A percentile compares a stretch with the other conserved stretches of the same genome.
phyloP scores from a whole-genome alignment of 2,113 vertebrate genomes.

The Semicossyphus pulcher region DNA sequence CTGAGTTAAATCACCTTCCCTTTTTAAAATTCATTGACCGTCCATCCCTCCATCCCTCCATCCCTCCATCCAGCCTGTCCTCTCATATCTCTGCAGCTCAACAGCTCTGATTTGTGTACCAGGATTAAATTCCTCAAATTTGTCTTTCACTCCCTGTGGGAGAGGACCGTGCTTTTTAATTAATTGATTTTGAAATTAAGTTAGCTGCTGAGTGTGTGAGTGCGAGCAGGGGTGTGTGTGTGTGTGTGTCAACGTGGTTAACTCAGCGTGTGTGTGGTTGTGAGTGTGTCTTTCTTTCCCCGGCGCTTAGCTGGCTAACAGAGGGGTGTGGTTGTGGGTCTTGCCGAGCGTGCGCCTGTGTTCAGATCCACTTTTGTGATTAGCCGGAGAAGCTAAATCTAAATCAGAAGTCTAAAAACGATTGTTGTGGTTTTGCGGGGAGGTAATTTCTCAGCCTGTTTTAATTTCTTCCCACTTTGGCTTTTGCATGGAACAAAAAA shows the following conservation, averaged over 20 bases:
- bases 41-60: conserved; percentile 23
- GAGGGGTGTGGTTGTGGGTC: conserved; percentile 35
- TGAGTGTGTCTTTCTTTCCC: conserved; percentile 12
- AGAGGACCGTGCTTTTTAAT: conserved; percentile 69
- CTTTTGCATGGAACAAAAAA: not conserved
- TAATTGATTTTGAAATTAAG: conserved; percentile 78
- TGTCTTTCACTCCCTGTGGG: conserved; percentile 69
- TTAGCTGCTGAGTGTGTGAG: conserved; percentile 47
- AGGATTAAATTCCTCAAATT: conserved; percentile 77
- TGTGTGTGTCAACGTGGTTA: conserved; percentile 16
- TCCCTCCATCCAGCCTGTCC: conserved; percentile 50
- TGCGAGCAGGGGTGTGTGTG: conserved; percentile 13
- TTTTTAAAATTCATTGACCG: conserved; percentile 65
- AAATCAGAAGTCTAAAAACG: not conserved
- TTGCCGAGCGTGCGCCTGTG: conserved; percentile 19
- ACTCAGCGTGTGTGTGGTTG: not conserved
- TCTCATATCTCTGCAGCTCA: conserved; percentile 64
- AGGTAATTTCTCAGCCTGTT: not conserved
- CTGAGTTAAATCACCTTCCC: conserved; percentile 32
- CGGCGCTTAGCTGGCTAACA: conserved; percentile 10
- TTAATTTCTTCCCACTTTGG: not conserved
- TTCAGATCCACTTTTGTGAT: conserved; percentile 20
- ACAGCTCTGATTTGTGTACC: conserved; percentile 70
- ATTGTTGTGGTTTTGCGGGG: too few species aligned
- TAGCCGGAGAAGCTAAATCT: not conserved